Evolutionary conservation across 2,113 vertebrate species (phyloP).

Genomic region (Gambusia affinis): DNA sequence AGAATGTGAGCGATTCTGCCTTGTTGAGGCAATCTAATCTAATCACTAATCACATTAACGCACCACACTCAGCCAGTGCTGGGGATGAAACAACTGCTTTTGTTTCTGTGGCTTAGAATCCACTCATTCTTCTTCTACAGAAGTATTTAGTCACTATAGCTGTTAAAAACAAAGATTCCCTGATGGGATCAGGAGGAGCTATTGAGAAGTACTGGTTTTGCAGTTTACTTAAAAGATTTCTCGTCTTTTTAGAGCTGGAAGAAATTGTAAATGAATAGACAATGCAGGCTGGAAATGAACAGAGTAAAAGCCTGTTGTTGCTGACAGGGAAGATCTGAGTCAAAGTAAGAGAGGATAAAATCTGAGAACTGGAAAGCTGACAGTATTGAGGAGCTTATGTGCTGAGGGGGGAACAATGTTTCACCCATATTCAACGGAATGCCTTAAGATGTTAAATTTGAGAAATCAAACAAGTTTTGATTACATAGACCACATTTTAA

Average conservation of each 20-base stretch:
- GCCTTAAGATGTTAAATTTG: too few relatives aligned
- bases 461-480: not conserved
- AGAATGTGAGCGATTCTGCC: conserved; percentile 38
- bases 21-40: conserved; percentile 67
- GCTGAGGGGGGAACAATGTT: conserved; percentile 9
- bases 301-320: conserved; percentile 44
- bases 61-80: conserved; percentile 70
- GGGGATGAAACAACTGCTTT: conserved; percentile 69
- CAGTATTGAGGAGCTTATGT: conserved; percentile 58
- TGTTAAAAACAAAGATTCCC: conserved; percentile 72
- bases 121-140: conserved; percentile 59
- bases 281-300: conserved; percentile 47
- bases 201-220: conserved; percentile 63
- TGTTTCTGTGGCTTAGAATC: conserved; percentile 65
- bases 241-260: conserved; percentile 63
- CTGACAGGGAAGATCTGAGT: conserved; percentile 66
- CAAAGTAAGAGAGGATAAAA: conserved; percentile 63
- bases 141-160: conserved; percentile 72
- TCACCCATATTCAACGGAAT: not conserved
- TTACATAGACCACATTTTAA: not conserved
- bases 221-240: conserved; percentile 63
- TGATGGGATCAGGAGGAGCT: conserved; percentile 71
- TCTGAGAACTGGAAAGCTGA: conserved; percentile 56
- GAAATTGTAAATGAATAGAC: conserved; percentile 63
- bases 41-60: conserved; percentile 79